These are phyloP conservation scores for Strix aluco DNA, from an alignment of 2,113 vertebrate species.

Conservation along the genomic window DNA sequence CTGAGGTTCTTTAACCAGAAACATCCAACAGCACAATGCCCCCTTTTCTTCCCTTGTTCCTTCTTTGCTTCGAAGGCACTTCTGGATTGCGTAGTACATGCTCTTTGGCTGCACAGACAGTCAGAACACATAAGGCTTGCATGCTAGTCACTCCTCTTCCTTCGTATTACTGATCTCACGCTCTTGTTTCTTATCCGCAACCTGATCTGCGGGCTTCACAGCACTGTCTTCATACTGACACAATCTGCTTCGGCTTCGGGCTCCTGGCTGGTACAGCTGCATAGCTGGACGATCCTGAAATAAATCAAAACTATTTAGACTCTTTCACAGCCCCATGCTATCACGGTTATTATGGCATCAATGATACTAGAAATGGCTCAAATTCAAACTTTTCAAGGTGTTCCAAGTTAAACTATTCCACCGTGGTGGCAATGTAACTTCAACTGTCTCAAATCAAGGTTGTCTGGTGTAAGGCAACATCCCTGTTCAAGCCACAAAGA, in stretches of 20 bases:
- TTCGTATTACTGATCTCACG: conserved; percentile 79
- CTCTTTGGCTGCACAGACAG: conserved; percentile 84
- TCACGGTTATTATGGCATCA: neutral
- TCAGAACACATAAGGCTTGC: conserved; percentile 77
- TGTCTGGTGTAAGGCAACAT: neutral
- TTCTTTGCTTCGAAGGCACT: conserved; percentile 87
- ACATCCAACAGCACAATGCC: conserved; percentile 69
- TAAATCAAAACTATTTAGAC: conserved; percentile 48
- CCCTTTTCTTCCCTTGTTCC: conserved; percentile 61
- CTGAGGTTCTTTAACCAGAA: conserved; percentile 67
- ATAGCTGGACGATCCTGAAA: conserved; percentile 95
- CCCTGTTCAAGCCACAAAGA: neutral
- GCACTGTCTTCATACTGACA: conserved; percentile 71
- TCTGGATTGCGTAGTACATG: conserved; percentile 81
- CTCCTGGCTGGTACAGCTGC: conserved; percentile 95
- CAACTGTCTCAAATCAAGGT: neutral
- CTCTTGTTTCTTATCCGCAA: conserved; percentile 81
- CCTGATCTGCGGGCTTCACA: conserved; percentile 69
- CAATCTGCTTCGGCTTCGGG: conserved; percentile 85
- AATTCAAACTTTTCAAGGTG: neutral
- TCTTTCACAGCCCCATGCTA: neutral
- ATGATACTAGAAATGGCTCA: neutral
- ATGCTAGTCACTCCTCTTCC: conserved; percentile 80
- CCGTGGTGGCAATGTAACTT: neutral
- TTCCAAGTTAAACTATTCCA: neutral